Conservation (phyloP, 2,797 vertebrate species). For the Liasis olivaceus region DNA sequence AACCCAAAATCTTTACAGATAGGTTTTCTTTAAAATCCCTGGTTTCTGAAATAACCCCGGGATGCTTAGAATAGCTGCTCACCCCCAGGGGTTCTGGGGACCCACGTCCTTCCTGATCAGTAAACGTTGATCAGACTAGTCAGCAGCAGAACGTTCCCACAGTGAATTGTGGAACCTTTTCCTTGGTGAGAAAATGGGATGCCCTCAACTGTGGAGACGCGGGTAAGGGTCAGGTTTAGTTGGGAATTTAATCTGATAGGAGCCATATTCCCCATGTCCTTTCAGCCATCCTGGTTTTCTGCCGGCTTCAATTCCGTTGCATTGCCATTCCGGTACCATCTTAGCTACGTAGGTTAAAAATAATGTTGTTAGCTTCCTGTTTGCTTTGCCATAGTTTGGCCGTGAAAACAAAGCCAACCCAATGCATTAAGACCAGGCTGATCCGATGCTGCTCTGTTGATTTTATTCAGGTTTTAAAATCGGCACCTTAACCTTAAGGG, state of each 20-base stretch:
- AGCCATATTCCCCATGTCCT: neutral
- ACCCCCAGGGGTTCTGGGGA: no score
- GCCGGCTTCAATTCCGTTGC: fast-evolving
- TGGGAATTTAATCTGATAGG: neutral
- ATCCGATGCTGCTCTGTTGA: neutral
- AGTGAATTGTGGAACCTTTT: neutral
- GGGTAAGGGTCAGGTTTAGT: no score
- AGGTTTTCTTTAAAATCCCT: neutral
- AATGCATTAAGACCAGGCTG: neutral
- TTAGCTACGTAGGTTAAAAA: neutral
- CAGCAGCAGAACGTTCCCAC: neutral
- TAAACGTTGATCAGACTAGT: neutral
- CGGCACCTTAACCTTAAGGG: neutral
- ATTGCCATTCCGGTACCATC: neutral
- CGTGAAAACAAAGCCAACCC: neutral
- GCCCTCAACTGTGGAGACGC: neutral
- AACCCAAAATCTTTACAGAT: neutral
- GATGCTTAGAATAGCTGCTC: neutral
- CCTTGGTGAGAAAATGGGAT: neutral
- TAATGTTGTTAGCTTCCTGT: neutral
- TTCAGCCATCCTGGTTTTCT: neutral
- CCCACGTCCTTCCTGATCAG: neutral
- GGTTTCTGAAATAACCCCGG: neutral
- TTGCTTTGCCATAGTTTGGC: neutral
- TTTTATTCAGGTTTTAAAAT: constrained; percentile 22